These are phyloP conservation scores for Drosophila elegans DNA, from an alignment of 1,140 invertebrate genomes.

Conservation along the genomic window DNA sequence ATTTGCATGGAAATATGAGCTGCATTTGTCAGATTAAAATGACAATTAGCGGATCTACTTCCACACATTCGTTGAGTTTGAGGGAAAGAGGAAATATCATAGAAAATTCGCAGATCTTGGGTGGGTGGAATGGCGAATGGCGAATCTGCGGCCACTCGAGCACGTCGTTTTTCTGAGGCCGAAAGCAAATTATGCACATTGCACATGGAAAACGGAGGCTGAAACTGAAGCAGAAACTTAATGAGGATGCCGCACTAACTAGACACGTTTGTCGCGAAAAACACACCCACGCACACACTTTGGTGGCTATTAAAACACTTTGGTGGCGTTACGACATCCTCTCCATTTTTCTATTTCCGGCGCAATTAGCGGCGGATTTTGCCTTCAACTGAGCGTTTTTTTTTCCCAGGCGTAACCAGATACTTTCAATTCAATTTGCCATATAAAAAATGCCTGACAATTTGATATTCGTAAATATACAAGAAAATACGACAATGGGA, in stretches of 20 bases:
- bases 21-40: constrained; percentile 65
- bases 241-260: constrained; percentile 79
- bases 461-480: constrained; percentile 45
- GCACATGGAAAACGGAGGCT: constrained; percentile 7
- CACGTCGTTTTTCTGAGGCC: constrained; percentile 61
- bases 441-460: constrained; percentile 8
- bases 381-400: constrained; percentile 3
- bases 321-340: constrained; percentile 68
- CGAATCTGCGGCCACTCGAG: constrained; percentile 62
- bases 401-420: constrained; percentile 77
- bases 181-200: constrained; percentile 70
- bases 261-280: constrained; percentile 62
- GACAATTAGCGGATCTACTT: constrained; percentile 82
- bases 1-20: constrained; percentile 54
- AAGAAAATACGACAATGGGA: constrained; percentile 32
- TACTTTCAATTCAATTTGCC: constrained; percentile 80
- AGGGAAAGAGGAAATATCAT: not conserved
- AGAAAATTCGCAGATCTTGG: constrained; percentile 44
- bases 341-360: constrained; percentile 69
- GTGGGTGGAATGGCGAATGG: constrained; percentile 39
- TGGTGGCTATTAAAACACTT: constrained; percentile 79
- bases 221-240: constrained; percentile 49
- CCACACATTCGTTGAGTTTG: constrained; percentile 15
- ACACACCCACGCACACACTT: constrained; percentile 47
- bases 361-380: constrained; percentile 57